Percentiles rank a stretch among this genome's conserved stretches.
These are phyloP conservation scores for Boloria selene DNA, from an alignment of 2,888 invertebrate genomes.

Conservation along the genomic window DNA sequence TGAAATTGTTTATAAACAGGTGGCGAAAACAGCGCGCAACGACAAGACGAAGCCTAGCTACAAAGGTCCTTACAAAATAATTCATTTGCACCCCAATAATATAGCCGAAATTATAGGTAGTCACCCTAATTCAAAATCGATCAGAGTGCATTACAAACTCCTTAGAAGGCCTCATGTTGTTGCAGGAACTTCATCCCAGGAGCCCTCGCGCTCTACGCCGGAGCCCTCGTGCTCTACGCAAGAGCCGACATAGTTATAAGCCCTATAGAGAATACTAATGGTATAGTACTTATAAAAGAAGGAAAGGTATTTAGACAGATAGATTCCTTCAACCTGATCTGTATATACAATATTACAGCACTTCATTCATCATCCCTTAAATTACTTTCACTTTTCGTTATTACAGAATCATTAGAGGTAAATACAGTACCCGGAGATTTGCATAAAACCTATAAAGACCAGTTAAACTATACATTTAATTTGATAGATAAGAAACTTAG, in stretches of 20 bases:
- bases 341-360: too few relatives aligned
- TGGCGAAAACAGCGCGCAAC: too few relatives aligned
- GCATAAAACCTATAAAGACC: neutral
- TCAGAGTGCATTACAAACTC: neutral
- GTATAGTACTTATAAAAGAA: too few relatives aligned
- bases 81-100: constrained; percentile 1
- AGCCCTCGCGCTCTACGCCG: too few relatives aligned
- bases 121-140: neutral
- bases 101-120: neutral
- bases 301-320: too few relatives aligned
- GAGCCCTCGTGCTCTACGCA: too few relatives aligned
- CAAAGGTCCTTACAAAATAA: neutral
- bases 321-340: too few relatives aligned
- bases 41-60: neutral
- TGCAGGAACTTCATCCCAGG: neutral
- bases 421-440: neutral
- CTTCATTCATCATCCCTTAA: too few relatives aligned
- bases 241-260: too few relatives aligned
- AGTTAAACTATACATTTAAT: constrained; percentile 1
- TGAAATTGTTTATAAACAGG: too few relatives aligned
- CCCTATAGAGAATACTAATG: too few relatives aligned
- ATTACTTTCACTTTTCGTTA: neutral
- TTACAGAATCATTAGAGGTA: neutral
- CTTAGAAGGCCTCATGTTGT: neutral
- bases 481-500: neutral